Evolutionary conservation across 2,888 invertebrate species (phyloP), one percentile per base, ranked within the genome.

Genomic region (Pandemis heparana): DNA sequence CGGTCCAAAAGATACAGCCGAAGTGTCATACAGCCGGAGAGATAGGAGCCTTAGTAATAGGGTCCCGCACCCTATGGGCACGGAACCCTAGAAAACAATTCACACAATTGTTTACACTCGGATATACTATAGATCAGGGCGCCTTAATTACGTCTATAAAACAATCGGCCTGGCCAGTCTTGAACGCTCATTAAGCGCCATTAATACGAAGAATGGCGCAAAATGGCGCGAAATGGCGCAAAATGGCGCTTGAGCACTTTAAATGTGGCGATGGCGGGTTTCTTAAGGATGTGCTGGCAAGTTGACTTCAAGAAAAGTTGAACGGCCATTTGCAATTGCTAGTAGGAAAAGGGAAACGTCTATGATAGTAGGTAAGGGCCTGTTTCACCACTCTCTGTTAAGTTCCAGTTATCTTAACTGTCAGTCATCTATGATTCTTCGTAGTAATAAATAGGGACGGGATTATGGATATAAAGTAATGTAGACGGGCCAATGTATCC

Each of bases 81-180:
- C 18, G 68, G 72, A 73, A 69, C 73, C 68, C 68, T 74, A 82
- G 81, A 80, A 84, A 85, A 82, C 84, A 83, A 88, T 88, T 83
- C 79, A 77, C 83, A 81, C 80, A 80, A 79, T 79, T 87, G 84
- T 90, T 89, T 85, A 83, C 87, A 80, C 80, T 77, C 43, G 76
- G 81, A 86, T 85, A 82, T 81, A 85, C 80, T 80, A 89, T 89
- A 89, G 86, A 90, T 89, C 86, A 85, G 83, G 75, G 80, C 75
- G 83, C 82, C 88, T 91, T 93, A 93, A 94, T 93, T 92, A 85
- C 90, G 81, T 82, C 91, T 82, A 93, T 94, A 93, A 94, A 94
- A 91, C 92, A 93, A 91, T 91, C 85, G 86, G 79, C 80, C 84
- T 79, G 83, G 84, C 85, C 85, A 80, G 82, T 88, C 90, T 89